These are phyloP conservation scores for Thymelicus acteon DNA, from an alignment of 2,888 invertebrate genomes.

Conservation along the genomic window DNA sequence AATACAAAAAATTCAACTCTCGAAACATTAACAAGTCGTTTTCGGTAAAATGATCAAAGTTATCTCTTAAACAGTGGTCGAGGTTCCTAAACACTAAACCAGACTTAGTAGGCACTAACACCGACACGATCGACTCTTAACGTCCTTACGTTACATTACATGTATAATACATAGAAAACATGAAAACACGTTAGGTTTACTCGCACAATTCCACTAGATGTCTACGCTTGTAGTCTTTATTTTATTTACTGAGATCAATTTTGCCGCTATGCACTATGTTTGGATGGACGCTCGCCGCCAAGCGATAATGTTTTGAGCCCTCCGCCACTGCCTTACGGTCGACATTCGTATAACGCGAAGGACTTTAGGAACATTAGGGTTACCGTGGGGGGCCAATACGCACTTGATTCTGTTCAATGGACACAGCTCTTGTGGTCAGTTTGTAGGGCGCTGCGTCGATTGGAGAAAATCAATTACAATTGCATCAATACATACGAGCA, in stretches of 20 bases:
- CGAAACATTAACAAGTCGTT: conserved; percentile 68
- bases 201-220: conserved; percentile 82
- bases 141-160: conserved; percentile 62
- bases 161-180: conserved; percentile 80
- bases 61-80: conserved; percentile 69
- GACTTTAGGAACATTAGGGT: conserved; percentile 51
- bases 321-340: conserved; percentile 47
- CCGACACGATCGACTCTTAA: conserved; percentile 63
- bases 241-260: conserved; percentile 81
- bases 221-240: conserved; percentile 73
- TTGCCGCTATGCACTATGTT: conserved; percentile 73
- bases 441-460: conserved; percentile 38
- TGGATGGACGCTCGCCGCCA: conserved; percentile 57
- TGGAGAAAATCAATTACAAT: conserved; percentile 41
- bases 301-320: conserved; percentile 44
- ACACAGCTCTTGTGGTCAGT: conserved; percentile 40
- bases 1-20: conserved; percentile 60
- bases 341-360: conserved; percentile 29
- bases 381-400: conserved; percentile 15
- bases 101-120: conserved; percentile 81
- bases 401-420: conserved; percentile 37
- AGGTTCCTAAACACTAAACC: conserved; percentile 67
- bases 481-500: conserved; percentile 26
- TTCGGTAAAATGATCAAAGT: conserved; percentile 73
- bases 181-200: conserved; percentile 69